These are phyloP conservation scores for Polypterus senegalus DNA, from an alignment of 2,113 vertebrate genomes.

Conservation along the genomic window DNA sequence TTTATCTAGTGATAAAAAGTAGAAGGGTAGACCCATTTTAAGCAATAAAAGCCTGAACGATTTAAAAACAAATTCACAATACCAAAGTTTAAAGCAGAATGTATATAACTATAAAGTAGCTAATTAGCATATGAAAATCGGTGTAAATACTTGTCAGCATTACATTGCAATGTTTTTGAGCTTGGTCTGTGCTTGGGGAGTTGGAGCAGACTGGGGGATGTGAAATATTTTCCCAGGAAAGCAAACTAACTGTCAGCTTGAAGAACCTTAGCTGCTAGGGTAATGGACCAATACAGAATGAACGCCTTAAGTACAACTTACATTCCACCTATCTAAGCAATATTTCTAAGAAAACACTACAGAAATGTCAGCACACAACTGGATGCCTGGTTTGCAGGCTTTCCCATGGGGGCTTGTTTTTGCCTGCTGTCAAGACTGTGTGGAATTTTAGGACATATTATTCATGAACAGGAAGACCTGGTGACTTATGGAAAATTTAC, in stretches of 20 bases:
- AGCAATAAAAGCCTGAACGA: no score
- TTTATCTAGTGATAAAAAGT: no score
- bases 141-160: constrained; percentile 4
- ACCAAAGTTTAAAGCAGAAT: no score
- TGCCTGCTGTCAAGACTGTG: constrained; percentile 14
- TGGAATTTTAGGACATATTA: constrained; percentile 11
- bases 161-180: background rate
- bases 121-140: background rate
- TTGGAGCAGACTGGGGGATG: constrained; percentile 4
- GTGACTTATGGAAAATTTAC: constrained; percentile 2
- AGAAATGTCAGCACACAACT: constrained; percentile 15
- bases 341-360: constrained; percentile 1
- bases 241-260: constrained; percentile 22
- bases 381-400: constrained; percentile 17
- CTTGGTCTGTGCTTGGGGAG: background rate
- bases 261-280: constrained; percentile 14
- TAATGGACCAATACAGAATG: constrained; percentile 28
- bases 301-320: constrained; percentile 23
- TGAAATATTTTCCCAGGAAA: constrained; percentile 13
- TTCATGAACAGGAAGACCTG: constrained; percentile 1
- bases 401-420: constrained; percentile 7
- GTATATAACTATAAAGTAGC: background rate
- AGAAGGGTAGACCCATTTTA: no score
- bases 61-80: no score
- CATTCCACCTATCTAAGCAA: constrained; percentile 12